Evolutionary conservation across 2,888 invertebrate species (phyloP).

Genomic region (Polydesmus complanatus): DNA sequence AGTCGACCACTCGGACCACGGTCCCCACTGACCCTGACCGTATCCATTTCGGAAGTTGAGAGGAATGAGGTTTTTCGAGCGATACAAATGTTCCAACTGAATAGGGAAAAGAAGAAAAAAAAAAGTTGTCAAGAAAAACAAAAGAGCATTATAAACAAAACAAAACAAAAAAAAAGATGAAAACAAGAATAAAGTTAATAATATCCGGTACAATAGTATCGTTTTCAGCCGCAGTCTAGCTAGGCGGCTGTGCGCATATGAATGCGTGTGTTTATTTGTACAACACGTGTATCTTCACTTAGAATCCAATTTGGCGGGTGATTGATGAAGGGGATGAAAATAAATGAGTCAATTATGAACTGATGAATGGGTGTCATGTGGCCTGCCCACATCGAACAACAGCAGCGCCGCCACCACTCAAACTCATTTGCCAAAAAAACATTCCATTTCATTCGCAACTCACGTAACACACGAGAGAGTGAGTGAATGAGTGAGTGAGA

Average conservation of each 20-base stretch:
- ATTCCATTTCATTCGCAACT: neutral
- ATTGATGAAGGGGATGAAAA: neutral
- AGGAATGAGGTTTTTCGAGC: neutral
- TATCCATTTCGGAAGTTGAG: neutral
- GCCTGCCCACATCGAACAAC: neutral
- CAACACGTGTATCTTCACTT: neutral
- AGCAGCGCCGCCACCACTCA: neutral
- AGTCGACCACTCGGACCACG: slow-evolving; percentile 1
- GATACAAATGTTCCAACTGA: slow-evolving; percentile 5
- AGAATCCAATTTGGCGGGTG: neutral
- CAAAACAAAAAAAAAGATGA: too few relatives aligned
- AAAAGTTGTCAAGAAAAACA: neutral
- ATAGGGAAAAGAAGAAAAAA: too few relatives aligned
- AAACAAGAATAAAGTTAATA: too few relatives aligned
- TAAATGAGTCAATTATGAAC: neutral
- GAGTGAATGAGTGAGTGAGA: neutral
- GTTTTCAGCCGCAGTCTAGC: too few relatives aligned
- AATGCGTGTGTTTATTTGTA: neutral
- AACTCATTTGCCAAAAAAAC: neutral
- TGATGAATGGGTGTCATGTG: neutral
- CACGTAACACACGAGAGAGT: neutral
- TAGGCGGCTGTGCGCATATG: neutral
- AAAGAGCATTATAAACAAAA: too few relatives aligned
- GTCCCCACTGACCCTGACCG: slow-evolving; percentile 1
- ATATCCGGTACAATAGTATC: too few relatives aligned